Percentiles rank a stretch among this genome's conserved stretches.
These are phyloP conservation scores for Ophiothrix spiculata DNA, from an alignment of 35 echinoderm and acorn worm genomes.

Conservation along the genomic window DNA sequence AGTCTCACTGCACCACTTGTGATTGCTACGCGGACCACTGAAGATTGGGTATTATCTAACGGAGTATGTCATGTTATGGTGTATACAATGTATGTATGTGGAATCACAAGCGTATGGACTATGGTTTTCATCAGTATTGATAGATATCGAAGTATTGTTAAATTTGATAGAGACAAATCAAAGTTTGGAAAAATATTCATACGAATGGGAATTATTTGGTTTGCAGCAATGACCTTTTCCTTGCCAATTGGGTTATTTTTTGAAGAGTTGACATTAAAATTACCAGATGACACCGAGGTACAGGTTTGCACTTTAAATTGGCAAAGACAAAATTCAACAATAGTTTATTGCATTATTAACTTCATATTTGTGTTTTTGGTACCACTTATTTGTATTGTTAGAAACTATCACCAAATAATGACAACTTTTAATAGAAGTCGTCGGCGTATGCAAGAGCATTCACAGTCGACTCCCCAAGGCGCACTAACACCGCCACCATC, in stretches of 20 bases:
- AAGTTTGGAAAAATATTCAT: background rate
- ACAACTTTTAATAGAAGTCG: background rate
- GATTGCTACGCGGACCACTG: constrained; percentile 2
- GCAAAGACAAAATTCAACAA: background rate
- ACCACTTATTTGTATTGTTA: background rate
- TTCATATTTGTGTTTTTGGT: constrained; percentile 18
- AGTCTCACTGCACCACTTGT: constrained; percentile 19
- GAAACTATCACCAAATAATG: constrained; percentile 24
- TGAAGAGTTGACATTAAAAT: background rate
- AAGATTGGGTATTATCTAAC: constrained; percentile 2
- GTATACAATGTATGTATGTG: background rate
- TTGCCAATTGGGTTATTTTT: constrained; percentile 12
- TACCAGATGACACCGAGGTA: background rate
- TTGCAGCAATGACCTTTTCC: background rate
- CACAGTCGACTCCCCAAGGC: background rate
- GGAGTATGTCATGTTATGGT: constrained; percentile 7
- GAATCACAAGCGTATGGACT: constrained; percentile 27
- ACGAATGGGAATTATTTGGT: constrained; percentile 12
- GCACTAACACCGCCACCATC: background rate
- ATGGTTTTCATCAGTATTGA: constrained; percentile 31
- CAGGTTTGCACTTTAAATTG: constrained; percentile 18
- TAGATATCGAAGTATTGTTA: constrained; percentile 12
- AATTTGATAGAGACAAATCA: background rate
- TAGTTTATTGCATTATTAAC: constrained; percentile 16
- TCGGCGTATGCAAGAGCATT: constrained; percentile 12